Percentiles rank a stretch among this genome's conserved stretches.
Evolutionary conservation across 2,888 invertebrate species (phyloP).

Genomic region (Melieria omissa): DNA sequence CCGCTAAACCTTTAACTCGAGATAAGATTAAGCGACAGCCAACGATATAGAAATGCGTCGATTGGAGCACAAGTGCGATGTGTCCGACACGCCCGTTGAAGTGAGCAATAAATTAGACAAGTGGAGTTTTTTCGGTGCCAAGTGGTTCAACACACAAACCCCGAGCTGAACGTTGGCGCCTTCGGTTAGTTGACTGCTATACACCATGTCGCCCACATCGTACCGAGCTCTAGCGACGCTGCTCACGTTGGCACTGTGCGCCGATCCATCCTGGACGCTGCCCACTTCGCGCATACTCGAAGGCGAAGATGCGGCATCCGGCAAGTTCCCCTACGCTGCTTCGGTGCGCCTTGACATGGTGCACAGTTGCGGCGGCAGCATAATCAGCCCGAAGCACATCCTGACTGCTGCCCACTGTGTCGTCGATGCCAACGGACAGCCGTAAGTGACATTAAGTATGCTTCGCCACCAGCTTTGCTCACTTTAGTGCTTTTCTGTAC

Average conservation of each 20-base stretch:
- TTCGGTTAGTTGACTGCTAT: neutral
- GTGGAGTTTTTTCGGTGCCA: neutral
- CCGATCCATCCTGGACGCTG: slow-evolving; percentile 16
- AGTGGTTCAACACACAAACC: neutral
- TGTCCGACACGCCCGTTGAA: neutral
- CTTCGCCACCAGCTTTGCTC: neutral
- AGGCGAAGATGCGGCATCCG: slow-evolving; percentile 57
- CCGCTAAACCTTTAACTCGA: too few species aligned
- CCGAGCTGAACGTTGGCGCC: too few species aligned
- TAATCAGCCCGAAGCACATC: slow-evolving; percentile 47
- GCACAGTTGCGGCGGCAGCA: slow-evolving; percentile 60
- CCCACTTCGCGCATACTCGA: slow-evolving; percentile 54
- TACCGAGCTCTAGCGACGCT: slow-evolving; percentile 7
- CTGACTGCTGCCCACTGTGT: slow-evolving; percentile 64
- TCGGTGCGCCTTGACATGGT: slow-evolving; percentile 58
- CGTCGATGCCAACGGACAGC: slow-evolving; percentile 14
- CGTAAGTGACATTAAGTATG: slow-evolving; percentile 17
- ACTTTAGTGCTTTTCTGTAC: neutral
- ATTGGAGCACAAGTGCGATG: slow-evolving; percentile 8
- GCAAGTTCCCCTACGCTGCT: slow-evolving; percentile 58
- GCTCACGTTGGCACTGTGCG: slow-evolving; percentile 19
- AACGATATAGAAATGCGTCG: too few species aligned
- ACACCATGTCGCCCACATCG: slow-evolving; percentile 34
- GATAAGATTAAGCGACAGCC: too few species aligned
- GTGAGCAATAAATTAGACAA: too few species aligned